Evolutionary conservation across 2,113 vertebrate genomes (phyloP), one percentile per base, ranked within the genome.

Genomic region (Muntiacus reevesi): DNA sequence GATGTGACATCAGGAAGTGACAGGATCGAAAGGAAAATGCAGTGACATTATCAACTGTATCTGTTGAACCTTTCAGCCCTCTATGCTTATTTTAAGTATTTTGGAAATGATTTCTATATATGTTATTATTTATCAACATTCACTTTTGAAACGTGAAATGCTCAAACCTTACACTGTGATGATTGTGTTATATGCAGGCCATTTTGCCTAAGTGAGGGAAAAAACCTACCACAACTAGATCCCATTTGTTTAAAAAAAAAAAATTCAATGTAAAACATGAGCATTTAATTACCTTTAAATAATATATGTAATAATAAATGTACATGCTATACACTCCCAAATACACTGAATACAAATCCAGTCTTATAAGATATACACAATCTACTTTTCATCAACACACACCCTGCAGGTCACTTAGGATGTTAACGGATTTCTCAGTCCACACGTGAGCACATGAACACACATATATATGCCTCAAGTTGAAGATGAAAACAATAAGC

Each of bases 261-360:
- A 81, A 47, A 97, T 91, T 93, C 88, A 93, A 90, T 96, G 87
- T 97, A 97, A 97, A 98, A 98, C 79, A 84, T 91, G 97, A 95
- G 92, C 81, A 98, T 94, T 97, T 97, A 97, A 97, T 97, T 98
- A 96, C 90, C 33, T 96, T 97, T 97, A 98, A 98, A 98, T 95
- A 98, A 98, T 93, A 98, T 95, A 98, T 16, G 86, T 95, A 94
- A 97, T 92, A 98, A 95, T 40, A 40, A 40, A 40, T 97, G 95
- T 98, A 99, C 96, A 98, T 98, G 93, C 96, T 97, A 96, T 96
- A 95, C 79, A 95, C 93, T 93, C 52, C 84, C 87, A 96, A 89
- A 97, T 28, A 90, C 76, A 57, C 52, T 30, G 74, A 97, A 97
- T n/a, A 28, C 79, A 94, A 96, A 84, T 83, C 52, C 87, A 97